A percentile compares a stretch with the other conserved stretches of the same genome.
Conservation (phyloP, 2,888 invertebrate species). For the Drosophila merina region DNA sequence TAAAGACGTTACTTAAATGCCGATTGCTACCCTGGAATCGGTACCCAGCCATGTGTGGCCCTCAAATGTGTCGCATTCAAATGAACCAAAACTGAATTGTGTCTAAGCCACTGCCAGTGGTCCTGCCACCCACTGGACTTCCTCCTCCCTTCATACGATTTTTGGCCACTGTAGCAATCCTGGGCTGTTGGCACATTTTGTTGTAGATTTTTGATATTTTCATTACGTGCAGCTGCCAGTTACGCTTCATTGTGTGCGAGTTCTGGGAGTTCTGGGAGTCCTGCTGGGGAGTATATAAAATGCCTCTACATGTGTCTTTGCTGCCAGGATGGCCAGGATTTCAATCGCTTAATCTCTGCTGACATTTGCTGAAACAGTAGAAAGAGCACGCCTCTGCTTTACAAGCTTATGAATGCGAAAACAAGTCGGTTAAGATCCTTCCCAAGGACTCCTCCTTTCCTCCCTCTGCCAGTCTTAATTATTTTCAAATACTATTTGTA, state of each 20-base stretch:
- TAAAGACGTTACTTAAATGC: background rate
- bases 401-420: constrained; percentile 43
- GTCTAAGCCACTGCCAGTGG: constrained; percentile 34
- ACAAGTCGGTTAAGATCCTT: constrained; percentile 4
- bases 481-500: background rate
- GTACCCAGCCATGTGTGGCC: constrained; percentile 24
- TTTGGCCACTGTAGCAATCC: constrained; percentile 14
- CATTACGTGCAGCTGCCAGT: constrained; percentile 75
- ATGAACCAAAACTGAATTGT: constrained; percentile 65
- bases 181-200: constrained; percentile 66
- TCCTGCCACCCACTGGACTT: background rate
- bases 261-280: constrained; percentile 3
- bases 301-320: constrained; percentile 52
- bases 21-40: constrained; percentile 14
- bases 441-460: background rate
- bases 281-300: constrained; percentile 48
- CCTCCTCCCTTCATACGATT: background rate
- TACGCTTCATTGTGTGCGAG: constrained; percentile 36
- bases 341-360: constrained; percentile 71
- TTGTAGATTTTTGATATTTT: constrained; percentile 77
- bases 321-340: constrained; percentile 45
- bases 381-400: constrained; percentile 10
- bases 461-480: background rate
- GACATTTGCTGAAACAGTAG: constrained; percentile 62
- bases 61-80: constrained; percentile 59